Base-by-base conservation (phyloP, 2,888 invertebrate species). In the Frankliniella intonsa region DNA sequence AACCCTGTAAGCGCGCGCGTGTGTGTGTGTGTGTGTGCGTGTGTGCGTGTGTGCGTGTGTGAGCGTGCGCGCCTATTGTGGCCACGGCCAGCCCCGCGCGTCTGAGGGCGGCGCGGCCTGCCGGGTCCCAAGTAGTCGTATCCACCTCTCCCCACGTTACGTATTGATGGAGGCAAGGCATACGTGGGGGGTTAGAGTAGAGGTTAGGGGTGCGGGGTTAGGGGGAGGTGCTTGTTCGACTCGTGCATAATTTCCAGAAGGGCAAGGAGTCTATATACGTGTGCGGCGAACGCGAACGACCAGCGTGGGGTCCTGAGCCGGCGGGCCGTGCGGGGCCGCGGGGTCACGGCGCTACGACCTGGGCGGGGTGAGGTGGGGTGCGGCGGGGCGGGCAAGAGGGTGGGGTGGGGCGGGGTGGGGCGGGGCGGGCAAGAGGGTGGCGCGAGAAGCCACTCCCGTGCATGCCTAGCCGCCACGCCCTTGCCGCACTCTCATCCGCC, bases 21-120 rank as follows among this genome's bases (percentile, higher is more conserved):
- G 22, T 69, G 62, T 62, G 62, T 69, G 69, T 69, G 69, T 22
- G 69, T n/a, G 69, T 69, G 22, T 69, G 65, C 9, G 65, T 65
- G 65, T n/a, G 65, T 7, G 65, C 9, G 65, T n/a, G 65, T 2
- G 65, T 65, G 62, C 19, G 14, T 19, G 62, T 19, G 14, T 19
- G 62, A 7, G 51, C 65, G 17, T 22, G 65, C 65, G 17, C 9
- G 55, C 17, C 5, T 14, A 19, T 1, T 76, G 69, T 25, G 8
- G 25, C 9, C 5, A n/a, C 10, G 55, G 55, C 38, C 38, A 38
- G 38, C 38, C 11, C 55, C 55, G 55, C 14, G 5, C 0, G 11
- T 10, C 12, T 12, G 55, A 55, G 55, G 19, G 14, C 14, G 55
- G 19, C 55, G 55, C 17, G 14, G 14, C 14, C 17, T 11, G 14